phyloP scores from a whole-genome alignment of 2,888 invertebrate species.

The Argynnis bischoffii region DNA sequence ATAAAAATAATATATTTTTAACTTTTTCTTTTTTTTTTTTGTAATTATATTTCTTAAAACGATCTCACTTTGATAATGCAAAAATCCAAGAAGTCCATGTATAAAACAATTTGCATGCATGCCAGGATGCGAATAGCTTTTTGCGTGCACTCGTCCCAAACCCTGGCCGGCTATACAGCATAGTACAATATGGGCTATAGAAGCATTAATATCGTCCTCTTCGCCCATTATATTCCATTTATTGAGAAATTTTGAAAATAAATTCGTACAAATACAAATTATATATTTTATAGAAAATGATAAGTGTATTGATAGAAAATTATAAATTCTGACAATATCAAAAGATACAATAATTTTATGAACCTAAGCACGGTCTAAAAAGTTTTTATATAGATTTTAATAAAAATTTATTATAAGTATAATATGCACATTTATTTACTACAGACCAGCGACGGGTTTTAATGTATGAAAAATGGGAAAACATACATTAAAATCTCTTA shows the following conservation, averaged over 20 bases:
- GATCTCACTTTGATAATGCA: slow-evolving; percentile 59
- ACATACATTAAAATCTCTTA: too few relatives aligned
- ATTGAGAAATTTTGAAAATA: slow-evolving; percentile 33
- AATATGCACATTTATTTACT: too few relatives aligned
- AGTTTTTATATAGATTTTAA: too few relatives aligned
- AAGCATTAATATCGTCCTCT: slow-evolving; percentile 57
- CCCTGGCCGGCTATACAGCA: slow-evolving; percentile 62
- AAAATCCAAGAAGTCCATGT: slow-evolving; percentile 65
- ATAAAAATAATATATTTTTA: slow-evolving; percentile 22
- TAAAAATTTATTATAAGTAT: too few relatives aligned
- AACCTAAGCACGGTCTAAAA: too few relatives aligned
- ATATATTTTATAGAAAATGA: too few relatives aligned
- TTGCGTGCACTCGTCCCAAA: slow-evolving; percentile 47
- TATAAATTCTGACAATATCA: background rate
- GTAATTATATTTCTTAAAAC: too few relatives aligned
- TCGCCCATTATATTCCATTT: slow-evolving; percentile 55
- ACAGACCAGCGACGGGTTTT: too few relatives aligned
- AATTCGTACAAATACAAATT: slow-evolving; percentile 7
- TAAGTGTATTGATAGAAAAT: background rate
- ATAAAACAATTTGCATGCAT: slow-evolving; percentile 71
- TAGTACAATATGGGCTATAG: slow-evolving; percentile 64
- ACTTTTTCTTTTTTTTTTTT: background rate
- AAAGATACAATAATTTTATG: too few relatives aligned
- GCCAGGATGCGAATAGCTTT: slow-evolving; percentile 62
- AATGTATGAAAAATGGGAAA: too few relatives aligned